Evolutionary conservation across 1,140 invertebrate species (phyloP).

Genomic region (Drosophila ficusphila): DNA sequence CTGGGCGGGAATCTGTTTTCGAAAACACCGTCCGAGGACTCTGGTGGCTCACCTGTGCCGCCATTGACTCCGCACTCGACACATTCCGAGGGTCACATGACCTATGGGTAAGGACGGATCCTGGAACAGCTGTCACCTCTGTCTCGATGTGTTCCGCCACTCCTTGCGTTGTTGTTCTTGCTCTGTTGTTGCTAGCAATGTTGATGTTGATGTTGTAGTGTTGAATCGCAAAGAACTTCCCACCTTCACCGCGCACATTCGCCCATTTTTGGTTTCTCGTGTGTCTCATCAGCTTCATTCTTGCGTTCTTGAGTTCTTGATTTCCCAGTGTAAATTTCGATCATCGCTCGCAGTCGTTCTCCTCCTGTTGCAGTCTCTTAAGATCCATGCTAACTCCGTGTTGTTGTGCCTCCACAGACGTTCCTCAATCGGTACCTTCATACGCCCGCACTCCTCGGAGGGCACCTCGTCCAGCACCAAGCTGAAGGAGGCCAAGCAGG

Average conservation of each 20-base stretch:
- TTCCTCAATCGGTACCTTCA: constrained; percentile 84
- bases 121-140: constrained; percentile 20
- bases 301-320: no score
- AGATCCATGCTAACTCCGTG: neutral
- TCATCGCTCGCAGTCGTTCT: constrained; percentile 9
- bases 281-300: constrained; percentile 22
- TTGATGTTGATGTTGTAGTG: constrained; percentile 45
- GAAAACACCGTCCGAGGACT: constrained; percentile 94
- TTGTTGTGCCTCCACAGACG: constrained; percentile 55
- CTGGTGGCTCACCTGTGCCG: constrained; percentile 86
- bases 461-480: constrained; percentile 88
- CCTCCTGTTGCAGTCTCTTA: neutral
- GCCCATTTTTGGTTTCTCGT: constrained; percentile 5
- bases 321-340: constrained; percentile 42
- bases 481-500: constrained; percentile 85
- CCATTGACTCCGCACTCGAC: constrained; percentile 84
- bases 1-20: constrained; percentile 93
- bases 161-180: constrained; percentile 38
- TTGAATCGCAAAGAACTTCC: constrained; percentile 28
- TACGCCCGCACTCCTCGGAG: constrained; percentile 88
- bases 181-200: constrained; percentile 44
- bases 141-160: constrained; percentile 23
- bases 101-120: constrained; percentile 82
- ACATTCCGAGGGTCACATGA: constrained; percentile 83
- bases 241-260: constrained; percentile 19